Evolutionary conservation across 2,888 invertebrate species (phyloP), one percentile per base, ranked within the genome.

Genomic region (Cremastinae sp.): DNA sequence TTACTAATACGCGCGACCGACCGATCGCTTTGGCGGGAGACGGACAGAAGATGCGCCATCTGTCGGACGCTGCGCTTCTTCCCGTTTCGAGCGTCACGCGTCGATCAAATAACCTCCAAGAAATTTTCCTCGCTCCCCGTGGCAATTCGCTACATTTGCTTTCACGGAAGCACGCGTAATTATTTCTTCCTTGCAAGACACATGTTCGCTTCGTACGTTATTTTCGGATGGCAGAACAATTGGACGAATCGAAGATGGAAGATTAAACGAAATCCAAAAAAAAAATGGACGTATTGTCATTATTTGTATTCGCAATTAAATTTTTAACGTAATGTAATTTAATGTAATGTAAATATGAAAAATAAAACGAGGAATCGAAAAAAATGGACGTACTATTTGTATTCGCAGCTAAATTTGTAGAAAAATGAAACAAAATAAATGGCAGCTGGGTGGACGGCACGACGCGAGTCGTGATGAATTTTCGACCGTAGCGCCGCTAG

Each of bases 71-170:
- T n/a, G n/a, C n/a, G n/a, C n/a, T 56, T 22, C 28, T 28, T 28
- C 28, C 28, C 28, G 28, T 53, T 53, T 28, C 2, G 22, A 10
- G 22, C 12, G 16, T 53, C 41, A 38, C 7, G 38, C 22, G 38
- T 38, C 20, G 22, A 36, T 73, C n/a, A n/a, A n/a, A n/a, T n/a
- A n/a, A n/a, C n/a, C n/a, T n/a, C n/a, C n/a, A n/a, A n/a, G n/a
- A n/a, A n/a, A n/a, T n/a, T n/a, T n/a, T n/a, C n/a, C n/a, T n/a
- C n/a, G n/a, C n/a, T n/a, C n/a, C n/a, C 74, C 74, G 70, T 78
- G 79, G 74, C 78, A 79, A 79, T 79, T 79, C 66, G 78, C 78
- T 78, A n/a, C n/a, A n/a, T n/a, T n/a, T n/a, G n/a, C n/a, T n/a
- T n/a, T n/a, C n/a, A n/a, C n/a, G n/a, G n/a, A n/a, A n/a, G n/a